Percentiles rank a stretch among this genome's conserved stretches.
Evolutionary conservation across 2,888 invertebrate species (phyloP).

Genomic region (Pseudolycoriella hygida): DNA sequence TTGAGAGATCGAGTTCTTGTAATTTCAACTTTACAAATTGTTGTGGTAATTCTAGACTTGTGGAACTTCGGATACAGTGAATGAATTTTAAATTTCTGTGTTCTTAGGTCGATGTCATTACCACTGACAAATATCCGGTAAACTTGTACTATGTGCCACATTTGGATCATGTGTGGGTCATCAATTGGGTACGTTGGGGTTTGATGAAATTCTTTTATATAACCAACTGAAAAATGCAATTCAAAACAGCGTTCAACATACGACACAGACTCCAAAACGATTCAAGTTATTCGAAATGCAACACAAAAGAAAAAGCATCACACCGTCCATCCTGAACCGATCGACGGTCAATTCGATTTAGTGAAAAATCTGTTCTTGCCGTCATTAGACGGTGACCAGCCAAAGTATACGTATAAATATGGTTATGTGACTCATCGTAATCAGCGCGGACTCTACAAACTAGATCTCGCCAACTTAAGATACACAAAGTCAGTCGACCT

Average conservation of each 20-base stretch:
- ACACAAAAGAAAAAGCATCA: conserved; percentile 53
- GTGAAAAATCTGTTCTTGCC: conserved; percentile 46
- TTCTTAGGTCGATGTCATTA: conserved; percentile 36
- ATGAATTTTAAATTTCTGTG: no score
- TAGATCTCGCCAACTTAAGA: conserved; percentile 50
- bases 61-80: no score
- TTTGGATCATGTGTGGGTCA: conserved; percentile 56
- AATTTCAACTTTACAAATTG: conserved; percentile 52
- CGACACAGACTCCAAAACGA: conserved; percentile 8
- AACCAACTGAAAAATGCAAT: no score
- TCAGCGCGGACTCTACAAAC: conserved; percentile 52
- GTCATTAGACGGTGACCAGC: conserved; percentile 35
- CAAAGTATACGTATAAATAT: conserved; percentile 41
- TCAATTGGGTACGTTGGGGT: conserved; percentile 35
- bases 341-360: conserved; percentile 57
- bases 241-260: conserved; percentile 5
- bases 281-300: conserved; percentile 49
- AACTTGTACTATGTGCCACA: conserved; percentile 50
- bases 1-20: conserved; percentile 49
- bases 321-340: conserved; percentile 53
- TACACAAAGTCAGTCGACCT: conserved; percentile 54
- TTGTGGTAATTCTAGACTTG: conserved; percentile 30
- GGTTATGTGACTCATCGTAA: conserved; percentile 58
- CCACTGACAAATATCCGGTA: conserved; percentile 53
- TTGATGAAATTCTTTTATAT: no score